These are phyloP conservation scores for Myiagra hebetior DNA, from an alignment of 2,113 vertebrate genomes.

Conservation along the genomic window DNA sequence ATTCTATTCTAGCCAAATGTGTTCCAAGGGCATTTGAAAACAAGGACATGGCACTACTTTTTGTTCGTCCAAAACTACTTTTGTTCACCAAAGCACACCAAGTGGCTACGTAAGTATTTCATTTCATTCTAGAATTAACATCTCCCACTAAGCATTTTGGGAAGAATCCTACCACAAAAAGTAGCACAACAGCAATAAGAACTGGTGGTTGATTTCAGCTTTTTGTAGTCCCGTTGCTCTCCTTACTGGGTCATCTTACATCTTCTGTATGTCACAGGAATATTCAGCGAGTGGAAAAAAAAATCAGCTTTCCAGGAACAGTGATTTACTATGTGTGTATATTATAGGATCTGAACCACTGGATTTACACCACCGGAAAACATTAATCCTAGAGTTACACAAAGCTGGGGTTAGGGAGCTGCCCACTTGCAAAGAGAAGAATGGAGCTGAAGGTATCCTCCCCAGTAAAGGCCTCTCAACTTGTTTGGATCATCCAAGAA, in stretches of 20 bases:
- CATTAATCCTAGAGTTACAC: neutral
- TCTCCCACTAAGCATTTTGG: neutral
- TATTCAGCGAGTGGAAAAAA: neutral
- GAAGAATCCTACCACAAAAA: neutral
- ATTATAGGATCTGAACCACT: neutral
- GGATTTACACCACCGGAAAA: neutral
- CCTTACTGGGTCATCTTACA: neutral
- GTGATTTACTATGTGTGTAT: neutral
- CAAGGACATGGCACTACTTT: neutral
- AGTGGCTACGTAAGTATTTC: neutral
- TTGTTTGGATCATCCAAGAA: neutral
- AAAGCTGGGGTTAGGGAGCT: neutral
- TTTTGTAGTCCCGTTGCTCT: neutral
- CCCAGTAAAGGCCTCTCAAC: neutral
- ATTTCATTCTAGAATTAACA: neutral
- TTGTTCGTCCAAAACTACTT: neutral
- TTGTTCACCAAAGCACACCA: neutral
- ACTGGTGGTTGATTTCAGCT: neutral
- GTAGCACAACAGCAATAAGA: neutral
- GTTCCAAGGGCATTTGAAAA: neutral
- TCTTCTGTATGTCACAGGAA: neutral
- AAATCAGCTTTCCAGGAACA: neutral
- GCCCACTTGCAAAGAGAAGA: neutral
- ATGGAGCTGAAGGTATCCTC: neutral
- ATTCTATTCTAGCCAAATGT: neutral